Base-by-base conservation (phyloP, 1,140 invertebrate species). In the Bombus waltoni region DNA sequence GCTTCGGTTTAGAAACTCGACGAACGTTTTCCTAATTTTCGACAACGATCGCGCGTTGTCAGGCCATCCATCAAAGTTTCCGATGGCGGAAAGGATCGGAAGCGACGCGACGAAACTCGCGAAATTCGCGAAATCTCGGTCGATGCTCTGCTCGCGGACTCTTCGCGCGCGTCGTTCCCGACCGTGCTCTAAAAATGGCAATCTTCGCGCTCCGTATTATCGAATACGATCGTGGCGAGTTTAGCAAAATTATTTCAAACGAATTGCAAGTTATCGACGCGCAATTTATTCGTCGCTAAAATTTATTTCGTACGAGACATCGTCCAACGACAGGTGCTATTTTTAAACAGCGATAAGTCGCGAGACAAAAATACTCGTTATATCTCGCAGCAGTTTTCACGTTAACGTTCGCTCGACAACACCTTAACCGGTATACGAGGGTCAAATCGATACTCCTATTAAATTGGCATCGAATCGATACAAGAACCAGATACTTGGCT, bases 51-150 rank as follows among this genome's bases (percentile, higher is more conserved):
- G 28, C 22, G 13, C 78, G 32, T n/a, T 79, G 65, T 82, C 78
- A 44, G 68, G 35, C 77, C 72, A 85, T 71, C 81, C 82, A 89
- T 90, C 83, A 86, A 85, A 87, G 82, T 83, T 89, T 77, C 73
- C 73, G 80, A 77, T 57, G 72, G 62, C 53, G 32, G 32, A 32
- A 32, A 32, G 32, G 66, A 68, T 72, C 70, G 83, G 74, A 78
- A 82, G 77, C n/a, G 82, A 87, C 59, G 85, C 70, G 59, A 84
- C 77, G 81, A 81, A 71, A 65, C 84, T 71, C 71, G 42, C 53
- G 87, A 81, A 87, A 87, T 88, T n/a, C n/a, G n/a, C n/a, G n/a
- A n/a, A n/a, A n/a, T n/a, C 53, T 70, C 85, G 10, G 11, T 35
- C 59, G 75, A 40, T 47, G 35, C 35, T 42, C 35, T 32, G 47